Evolutionary conservation across 1,140 invertebrate genomes (phyloP).

Genomic region (Drosophila murphyi): DNA sequence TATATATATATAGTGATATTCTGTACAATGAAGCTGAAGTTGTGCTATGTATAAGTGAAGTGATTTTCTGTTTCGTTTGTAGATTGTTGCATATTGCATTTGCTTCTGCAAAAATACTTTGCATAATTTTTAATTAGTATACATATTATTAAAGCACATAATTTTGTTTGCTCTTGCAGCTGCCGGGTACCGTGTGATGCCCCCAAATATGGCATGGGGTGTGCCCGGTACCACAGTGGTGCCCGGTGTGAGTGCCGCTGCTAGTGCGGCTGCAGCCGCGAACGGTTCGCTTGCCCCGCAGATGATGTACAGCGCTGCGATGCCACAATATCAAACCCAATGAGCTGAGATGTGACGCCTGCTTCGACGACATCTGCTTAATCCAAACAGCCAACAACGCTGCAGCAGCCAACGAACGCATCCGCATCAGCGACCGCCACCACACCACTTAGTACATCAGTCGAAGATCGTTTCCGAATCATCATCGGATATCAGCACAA

Average conservation of each 20-base stretch:
- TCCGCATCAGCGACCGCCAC: conserved; percentile 45
- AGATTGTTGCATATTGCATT: neutral
- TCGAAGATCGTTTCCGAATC: conserved; percentile 1
- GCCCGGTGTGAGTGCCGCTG: conserved; percentile 85
- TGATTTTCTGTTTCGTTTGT: neutral
- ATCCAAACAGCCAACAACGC: conserved; percentile 54
- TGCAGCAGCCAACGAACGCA: conserved; percentile 44
- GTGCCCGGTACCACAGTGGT: conserved; percentile 86
- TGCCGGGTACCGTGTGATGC: conserved; percentile 85
- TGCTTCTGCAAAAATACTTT: no score
- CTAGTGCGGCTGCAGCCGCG: conserved; percentile 85
- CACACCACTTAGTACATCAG: conserved; percentile 52
- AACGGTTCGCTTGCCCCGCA: conserved; percentile 86
- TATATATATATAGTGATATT: no score
- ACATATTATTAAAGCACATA: no score
- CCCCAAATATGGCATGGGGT: conserved; percentile 86
- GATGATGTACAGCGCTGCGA: conserved; percentile 90
- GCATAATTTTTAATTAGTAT: no score
- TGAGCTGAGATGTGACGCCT: conserved; percentile 85
- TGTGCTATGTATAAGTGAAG: no score
- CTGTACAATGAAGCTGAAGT: no score
- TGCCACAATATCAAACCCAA: conserved; percentile 92
- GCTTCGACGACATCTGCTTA: conserved; percentile 77
- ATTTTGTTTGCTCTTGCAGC: conserved; percentile 53
- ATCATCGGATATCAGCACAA: neutral